Percentiles rank a stretch among this genome's conserved stretches.
phyloP scores from a whole-genome alignment of 2,888 invertebrate species.

The Orthosia cruda region DNA sequence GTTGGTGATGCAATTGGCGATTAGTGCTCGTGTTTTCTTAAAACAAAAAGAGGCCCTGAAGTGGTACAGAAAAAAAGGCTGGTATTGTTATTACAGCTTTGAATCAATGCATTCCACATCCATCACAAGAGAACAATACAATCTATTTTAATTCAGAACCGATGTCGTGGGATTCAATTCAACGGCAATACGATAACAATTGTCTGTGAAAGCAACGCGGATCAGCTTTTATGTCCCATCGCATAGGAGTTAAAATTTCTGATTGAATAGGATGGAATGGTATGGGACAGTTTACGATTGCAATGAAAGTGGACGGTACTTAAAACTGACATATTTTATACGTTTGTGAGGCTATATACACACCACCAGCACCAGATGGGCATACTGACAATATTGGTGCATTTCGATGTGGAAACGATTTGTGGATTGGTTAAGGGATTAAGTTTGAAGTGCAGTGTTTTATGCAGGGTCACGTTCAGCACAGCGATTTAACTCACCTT shows the following conservation, averaged over 20 bases:
- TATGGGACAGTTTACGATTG: conserved; percentile 55
- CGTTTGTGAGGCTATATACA: conserved; percentile 20
- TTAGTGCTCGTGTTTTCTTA: too few species aligned
- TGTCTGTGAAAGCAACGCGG: conserved; percentile 8
- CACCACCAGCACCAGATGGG: too few species aligned
- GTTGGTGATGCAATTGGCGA: too few species aligned
- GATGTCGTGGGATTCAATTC: conserved; percentile 4
- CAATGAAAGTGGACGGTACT: conserved; percentile 37
- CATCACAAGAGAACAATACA: conserved; percentile 12
- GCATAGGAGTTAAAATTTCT: conserved; percentile 59
- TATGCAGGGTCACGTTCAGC: conserved; percentile 13
- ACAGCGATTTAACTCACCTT: neutral
- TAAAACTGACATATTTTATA: conserved; percentile 17
- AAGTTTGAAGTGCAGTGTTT: conserved; percentile 12
- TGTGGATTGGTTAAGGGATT: neutral
- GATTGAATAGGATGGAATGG: conserved; percentile 61
- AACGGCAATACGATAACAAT: conserved; percentile 37
- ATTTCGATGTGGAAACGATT: too few species aligned
- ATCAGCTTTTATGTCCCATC: conserved; percentile 52
- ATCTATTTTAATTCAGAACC: conserved; percentile 7
- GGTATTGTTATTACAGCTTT: neutral
- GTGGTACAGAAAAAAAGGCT: neutral
- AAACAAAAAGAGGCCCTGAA: too few species aligned
- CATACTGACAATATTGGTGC: too few species aligned
- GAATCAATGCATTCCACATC: conserved; percentile 13